phyloP scores from a whole-genome alignment of 2,113 vertebrate species.

The Trichechus manatus region DNA sequence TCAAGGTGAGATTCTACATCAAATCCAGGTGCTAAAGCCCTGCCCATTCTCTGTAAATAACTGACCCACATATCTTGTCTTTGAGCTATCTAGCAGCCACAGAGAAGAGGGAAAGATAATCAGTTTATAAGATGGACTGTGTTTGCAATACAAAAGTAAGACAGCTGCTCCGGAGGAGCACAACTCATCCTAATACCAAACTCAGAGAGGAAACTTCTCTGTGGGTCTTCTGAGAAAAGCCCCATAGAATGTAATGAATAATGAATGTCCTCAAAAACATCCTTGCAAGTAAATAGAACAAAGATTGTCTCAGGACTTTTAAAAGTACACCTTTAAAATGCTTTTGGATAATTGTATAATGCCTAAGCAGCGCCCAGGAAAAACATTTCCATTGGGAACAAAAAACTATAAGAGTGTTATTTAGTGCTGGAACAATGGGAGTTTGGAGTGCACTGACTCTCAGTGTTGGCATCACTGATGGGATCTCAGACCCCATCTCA shows the following conservation, averaged over 20 bases:
- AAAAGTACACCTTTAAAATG: background rate
- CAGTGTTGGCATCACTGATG: background rate
- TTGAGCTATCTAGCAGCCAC: background rate
- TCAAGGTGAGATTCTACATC: background rate
- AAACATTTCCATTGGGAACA: background rate
- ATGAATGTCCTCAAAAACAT: constrained; percentile 36
- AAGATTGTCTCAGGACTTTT: constrained; percentile 14
- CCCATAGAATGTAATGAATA: background rate
- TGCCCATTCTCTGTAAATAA: background rate
- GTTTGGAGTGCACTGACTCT: background rate
- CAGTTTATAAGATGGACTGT: background rate
- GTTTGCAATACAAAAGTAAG: background rate
- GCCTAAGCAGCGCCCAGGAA: background rate
- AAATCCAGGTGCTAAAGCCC: background rate
- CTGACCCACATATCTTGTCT: background rate
- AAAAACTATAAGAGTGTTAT: background rate
- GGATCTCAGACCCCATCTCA: background rate
- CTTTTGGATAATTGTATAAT: constrained; percentile 53
- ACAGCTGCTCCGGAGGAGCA: background rate
- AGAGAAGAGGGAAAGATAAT: background rate
- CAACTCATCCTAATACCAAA: background rate
- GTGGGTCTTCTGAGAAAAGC: background rate
- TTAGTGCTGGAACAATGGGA: background rate
- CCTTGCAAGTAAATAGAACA: background rate
- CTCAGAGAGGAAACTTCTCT: background rate